These are phyloP conservation scores for Cenopis cana DNA, from an alignment of 2,888 invertebrate genomes.

Conservation along the genomic window DNA sequence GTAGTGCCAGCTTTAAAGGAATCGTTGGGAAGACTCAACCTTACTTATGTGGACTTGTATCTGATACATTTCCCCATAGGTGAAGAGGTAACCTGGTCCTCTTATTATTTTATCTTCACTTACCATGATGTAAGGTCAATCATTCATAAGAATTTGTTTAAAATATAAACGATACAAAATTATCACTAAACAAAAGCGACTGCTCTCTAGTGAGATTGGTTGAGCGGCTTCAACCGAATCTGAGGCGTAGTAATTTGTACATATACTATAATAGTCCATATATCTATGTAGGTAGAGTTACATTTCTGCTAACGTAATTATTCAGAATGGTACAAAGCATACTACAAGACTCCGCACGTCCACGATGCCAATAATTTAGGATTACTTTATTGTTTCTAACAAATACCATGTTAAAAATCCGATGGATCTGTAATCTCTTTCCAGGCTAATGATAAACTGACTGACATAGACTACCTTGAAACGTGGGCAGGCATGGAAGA, in stretches of 20 bases:
- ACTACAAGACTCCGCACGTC: background rate
- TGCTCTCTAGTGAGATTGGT: too few species aligned
- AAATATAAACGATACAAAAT: too few species aligned
- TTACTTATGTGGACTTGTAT: constrained; percentile 73
- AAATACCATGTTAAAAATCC: too few species aligned
- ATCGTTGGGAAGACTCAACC: constrained; percentile 62
- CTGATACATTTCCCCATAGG: constrained; percentile 72
- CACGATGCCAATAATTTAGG: too few species aligned
- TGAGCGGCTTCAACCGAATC: too few species aligned
- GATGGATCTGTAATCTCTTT: constrained; percentile 30
- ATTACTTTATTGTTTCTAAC: too few species aligned
- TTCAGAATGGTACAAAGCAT: background rate
- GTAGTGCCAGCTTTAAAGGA: constrained; percentile 70
- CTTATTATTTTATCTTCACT: background rate
- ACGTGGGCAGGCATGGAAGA: constrained; percentile 92
- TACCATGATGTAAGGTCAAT: too few species aligned
- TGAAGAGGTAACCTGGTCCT: constrained; percentile 58
- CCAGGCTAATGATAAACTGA: constrained; percentile 66
- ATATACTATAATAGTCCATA: too few species aligned
- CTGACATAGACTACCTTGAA: constrained; percentile 89
- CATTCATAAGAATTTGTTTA: too few species aligned
- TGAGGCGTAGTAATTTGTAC: too few species aligned
- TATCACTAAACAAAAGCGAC: too few species aligned
- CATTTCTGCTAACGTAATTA: background rate
- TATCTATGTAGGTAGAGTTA: too few species aligned